These are phyloP conservation scores for Dinomys branickii DNA, from an alignment of 2,113 vertebrate species.

Conservation along the genomic window DNA sequence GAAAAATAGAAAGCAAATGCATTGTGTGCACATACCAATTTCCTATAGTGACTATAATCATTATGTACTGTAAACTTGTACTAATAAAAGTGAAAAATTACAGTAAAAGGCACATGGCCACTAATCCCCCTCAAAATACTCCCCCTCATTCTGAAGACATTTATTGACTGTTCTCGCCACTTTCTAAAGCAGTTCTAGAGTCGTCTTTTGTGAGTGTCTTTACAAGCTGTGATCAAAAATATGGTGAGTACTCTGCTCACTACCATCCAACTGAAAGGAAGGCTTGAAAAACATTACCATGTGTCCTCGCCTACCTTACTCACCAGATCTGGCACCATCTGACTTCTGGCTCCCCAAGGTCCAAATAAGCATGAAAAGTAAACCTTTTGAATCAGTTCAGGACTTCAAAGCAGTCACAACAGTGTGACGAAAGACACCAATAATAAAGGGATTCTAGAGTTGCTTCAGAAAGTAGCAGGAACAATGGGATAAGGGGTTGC, in stretches of 20 bases:
- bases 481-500: background rate
- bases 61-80: background rate
- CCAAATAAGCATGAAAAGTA: background rate
- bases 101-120: background rate
- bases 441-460: background rate
- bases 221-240: background rate
- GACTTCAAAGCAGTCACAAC: background rate
- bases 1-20: background rate
- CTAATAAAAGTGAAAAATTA: background rate
- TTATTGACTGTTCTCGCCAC: background rate
- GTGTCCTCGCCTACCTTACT: background rate
- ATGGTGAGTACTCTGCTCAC: background rate
- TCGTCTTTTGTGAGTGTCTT: background rate
- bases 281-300: background rate
- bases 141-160: background rate
- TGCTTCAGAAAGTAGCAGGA: background rate
- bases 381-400: background rate
- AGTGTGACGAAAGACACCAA: background rate
- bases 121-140: background rate
- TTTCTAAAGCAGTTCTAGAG: background rate
- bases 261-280: background rate
- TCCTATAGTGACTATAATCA: background rate
- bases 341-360: background rate
- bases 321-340: background rate
- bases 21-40: background rate